Conservation (phyloP, 1,140 invertebrate genomes). For the Hormaphis cornu region DNA sequence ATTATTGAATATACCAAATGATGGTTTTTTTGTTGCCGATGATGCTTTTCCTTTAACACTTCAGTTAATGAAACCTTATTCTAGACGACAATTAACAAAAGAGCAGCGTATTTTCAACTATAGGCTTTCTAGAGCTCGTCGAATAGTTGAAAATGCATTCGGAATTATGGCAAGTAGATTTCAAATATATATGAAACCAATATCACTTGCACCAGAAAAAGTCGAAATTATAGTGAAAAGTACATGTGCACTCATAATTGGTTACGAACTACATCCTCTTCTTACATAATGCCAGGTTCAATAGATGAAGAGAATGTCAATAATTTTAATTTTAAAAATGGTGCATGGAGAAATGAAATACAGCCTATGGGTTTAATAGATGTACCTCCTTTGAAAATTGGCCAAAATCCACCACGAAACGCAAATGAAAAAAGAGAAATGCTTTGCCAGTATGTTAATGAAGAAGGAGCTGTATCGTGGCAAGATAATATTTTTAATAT, state of each 20-base stretch:
- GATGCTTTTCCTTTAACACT: slow-evolving; percentile 45
- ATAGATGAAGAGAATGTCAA: too few relatives aligned
- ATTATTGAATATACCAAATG: slow-evolving; percentile 22
- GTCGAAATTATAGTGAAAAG: slow-evolving; percentile 37
- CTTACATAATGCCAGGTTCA: too few relatives aligned
- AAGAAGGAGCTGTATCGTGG: background rate
- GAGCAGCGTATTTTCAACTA: slow-evolving; percentile 42
- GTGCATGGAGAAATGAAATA: background rate
- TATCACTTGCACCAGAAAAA: slow-evolving; percentile 38
- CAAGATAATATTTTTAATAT: background rate
- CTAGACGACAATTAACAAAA: slow-evolving; percentile 44
- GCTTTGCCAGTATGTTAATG: background rate
- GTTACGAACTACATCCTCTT: too few relatives aligned
- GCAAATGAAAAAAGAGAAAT: background rate
- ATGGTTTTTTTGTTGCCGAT: slow-evolving; percentile 42
- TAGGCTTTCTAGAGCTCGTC: slow-evolving; percentile 40
- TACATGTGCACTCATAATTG: too few relatives aligned
- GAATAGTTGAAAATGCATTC: too few relatives aligned
- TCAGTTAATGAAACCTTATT: slow-evolving; percentile 46
- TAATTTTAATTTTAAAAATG: too few relatives aligned
- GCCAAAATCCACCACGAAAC: background rate
- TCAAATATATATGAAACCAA: slow-evolving; percentile 41
- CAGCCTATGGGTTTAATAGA: background rate
- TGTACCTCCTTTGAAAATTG: background rate
- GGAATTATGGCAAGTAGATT: slow-evolving; percentile 45